phyloP scores from a whole-genome alignment of 2,888 invertebrate genomes.

The Lymantria monacha region DNA sequence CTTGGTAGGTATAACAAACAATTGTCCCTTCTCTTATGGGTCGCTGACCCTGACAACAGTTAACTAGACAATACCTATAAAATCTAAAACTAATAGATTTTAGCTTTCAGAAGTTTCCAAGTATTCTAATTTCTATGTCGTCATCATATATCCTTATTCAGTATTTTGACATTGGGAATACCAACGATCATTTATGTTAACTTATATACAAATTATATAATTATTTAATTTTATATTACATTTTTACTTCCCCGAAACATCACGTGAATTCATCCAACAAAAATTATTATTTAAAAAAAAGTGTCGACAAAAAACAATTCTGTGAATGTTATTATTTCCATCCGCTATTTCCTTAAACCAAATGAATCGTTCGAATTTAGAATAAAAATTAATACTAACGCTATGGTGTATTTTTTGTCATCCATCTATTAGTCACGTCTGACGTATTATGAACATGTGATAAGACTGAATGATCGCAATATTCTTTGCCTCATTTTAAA shows the following conservation, averaged over 20 bases:
- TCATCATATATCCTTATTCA: too few species aligned
- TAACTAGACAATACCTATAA: constrained; percentile 23
- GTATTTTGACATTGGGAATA: too few species aligned
- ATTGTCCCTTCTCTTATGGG: constrained; percentile 67
- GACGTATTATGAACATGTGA: too few species aligned
- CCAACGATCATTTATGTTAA: too few species aligned
- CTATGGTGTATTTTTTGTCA: too few species aligned
- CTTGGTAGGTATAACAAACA: constrained; percentile 51
- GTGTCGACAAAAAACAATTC: not conserved
- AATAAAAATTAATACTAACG: too few species aligned
- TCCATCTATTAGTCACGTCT: too few species aligned
- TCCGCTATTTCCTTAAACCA: not conserved
- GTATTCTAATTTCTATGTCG: not conserved
- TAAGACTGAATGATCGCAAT: too few species aligned
- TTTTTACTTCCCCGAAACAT: not conserved
- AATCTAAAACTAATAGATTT: not conserved
- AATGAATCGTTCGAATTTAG: not conserved
- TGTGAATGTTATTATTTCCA: not conserved
- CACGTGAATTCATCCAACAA: not conserved
- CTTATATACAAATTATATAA: not conserved
- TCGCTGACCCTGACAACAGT: constrained; percentile 59
- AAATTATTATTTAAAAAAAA: not conserved
- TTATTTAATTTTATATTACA: not conserved
- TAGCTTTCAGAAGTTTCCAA: not conserved
- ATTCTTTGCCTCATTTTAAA: too few species aligned